A percentile compares a stretch with the other conserved stretches of the same genome.
Evolutionary conservation across 37 sponge, comb jelly and placozoan species (phyloP).

Genomic region (Amphimedon queenslandica): DNA sequence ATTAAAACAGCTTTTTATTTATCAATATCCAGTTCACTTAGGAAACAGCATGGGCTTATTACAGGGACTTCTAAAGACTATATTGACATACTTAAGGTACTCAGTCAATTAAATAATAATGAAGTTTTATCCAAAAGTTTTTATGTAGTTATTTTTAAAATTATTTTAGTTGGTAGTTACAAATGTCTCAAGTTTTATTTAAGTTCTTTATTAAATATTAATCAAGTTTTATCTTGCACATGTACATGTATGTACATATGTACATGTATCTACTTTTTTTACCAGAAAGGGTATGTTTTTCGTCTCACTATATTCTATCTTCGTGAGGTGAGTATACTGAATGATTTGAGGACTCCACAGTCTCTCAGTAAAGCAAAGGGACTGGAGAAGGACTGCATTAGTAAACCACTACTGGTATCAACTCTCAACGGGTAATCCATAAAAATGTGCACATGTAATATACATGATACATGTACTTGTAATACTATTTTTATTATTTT

Average conservation of each 20-base stretch:
- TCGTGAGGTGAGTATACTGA: neutral
- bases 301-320: slow-evolving; percentile 61
- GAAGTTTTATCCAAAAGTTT: too few relatives aligned
- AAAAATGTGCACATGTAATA: neutral
- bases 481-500: neutral
- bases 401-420: slow-evolving; percentile 51
- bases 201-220: too few relatives aligned
- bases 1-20: slow-evolving; percentile 89
- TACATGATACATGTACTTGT: neutral
- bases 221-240: too few relatives aligned
- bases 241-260: too few relatives aligned
- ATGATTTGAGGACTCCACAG: neutral
- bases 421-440: slow-evolving; percentile 51
- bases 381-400: slow-evolving; percentile 30
- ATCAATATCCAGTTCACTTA: slow-evolving; percentile 53
- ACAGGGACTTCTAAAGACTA: slow-evolving; percentile 57
- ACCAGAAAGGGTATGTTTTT: slow-evolving; percentile 73
- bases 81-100: slow-evolving; percentile 75
- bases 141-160: too few relatives aligned
- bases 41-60: slow-evolving; percentile 24
- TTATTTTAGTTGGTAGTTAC: too few relatives aligned
- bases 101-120: neutral
- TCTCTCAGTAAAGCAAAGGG: neutral
- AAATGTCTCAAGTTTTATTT: too few relatives aligned
- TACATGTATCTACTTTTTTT: neutral